Conservation (phyloP, 1,140 invertebrate species). For the Cydia splendana region DNA sequence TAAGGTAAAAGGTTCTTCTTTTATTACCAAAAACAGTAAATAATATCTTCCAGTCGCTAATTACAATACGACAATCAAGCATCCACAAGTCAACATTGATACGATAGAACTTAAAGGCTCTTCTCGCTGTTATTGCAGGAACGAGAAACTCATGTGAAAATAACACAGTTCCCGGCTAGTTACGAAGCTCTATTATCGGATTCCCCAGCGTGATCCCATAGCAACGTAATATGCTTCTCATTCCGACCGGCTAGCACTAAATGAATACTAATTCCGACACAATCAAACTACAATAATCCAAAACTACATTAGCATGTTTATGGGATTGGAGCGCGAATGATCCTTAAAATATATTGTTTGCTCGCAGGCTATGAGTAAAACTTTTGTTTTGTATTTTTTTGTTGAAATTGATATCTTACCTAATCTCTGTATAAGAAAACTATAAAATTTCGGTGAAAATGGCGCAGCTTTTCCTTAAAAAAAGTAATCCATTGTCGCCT, state of each 20-base stretch:
- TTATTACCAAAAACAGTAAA: neutral
- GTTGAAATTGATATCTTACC: too few relatives aligned
- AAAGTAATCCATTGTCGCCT: too few relatives aligned
- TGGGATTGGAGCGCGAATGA: neutral
- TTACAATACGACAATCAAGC: neutral
- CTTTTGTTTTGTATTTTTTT: neutral
- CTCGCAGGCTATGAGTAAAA: neutral
- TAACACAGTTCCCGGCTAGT: slow-evolving; percentile 17
- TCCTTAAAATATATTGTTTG: slow-evolving; percentile 17
- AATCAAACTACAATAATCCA: slow-evolving; percentile 19
- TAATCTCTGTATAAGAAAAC: too few relatives aligned
- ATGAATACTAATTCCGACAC: slow-evolving; percentile 28
- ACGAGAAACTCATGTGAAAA: slow-evolving; percentile 5
- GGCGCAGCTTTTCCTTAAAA: too few relatives aligned
- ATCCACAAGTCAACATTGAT: neutral
- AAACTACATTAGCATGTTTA: slow-evolving; percentile 19
- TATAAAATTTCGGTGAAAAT: too few relatives aligned
- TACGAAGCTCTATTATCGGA: slow-evolving; percentile 21
- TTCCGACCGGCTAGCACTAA: slow-evolving; percentile 24
- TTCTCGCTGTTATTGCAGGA: neutral
- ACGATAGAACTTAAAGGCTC: neutral
- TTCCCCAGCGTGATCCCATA: slow-evolving; percentile 27
- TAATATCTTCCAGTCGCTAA: neutral
- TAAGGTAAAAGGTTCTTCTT: too few relatives aligned
- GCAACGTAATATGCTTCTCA: slow-evolving; percentile 30